Base-by-base conservation (phyloP, 2,888 invertebrate species). In the Biston stratarius region DNA sequence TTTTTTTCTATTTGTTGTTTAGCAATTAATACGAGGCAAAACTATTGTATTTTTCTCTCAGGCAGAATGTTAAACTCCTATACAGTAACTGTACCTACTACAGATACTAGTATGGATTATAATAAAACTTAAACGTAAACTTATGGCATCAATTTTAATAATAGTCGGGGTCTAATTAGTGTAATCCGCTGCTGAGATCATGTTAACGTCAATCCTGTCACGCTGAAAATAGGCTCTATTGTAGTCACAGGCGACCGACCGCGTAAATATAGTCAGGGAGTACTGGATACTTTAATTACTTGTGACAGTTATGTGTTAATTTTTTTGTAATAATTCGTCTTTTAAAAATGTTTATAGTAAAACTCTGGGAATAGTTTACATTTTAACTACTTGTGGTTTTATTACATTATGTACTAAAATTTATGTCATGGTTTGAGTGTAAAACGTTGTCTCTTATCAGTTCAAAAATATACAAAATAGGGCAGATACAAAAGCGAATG, bases 201-300 rank as follows among this genome's bases (percentile, higher is more conserved):
- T 67, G 62, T 59, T 49, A 44, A 55, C 48, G 62, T 62, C 59
- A 59, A 59, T 62, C 61, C 53, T 38, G 52, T 53, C 58, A 44
- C 42, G 61, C 48, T 44, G 44, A 49, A 67, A 67, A 67, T 62
- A 62, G 62, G 53, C 53, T 53, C 67, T 57, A 67, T 62, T 67
- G 67, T 62, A 62, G 59, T 62, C 62, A 52, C 51, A 53, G 58
- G 40, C 61, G 47, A 24, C 42, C 49, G 52, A 62, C 58, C 62
- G 33, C 15, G 38, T 51, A 12, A 57, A 52, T 53, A 61, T 66
- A 66, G 56, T 5, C 1, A 14, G 11, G 15, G 40, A 34, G 14
- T 11, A 8, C 45, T 47, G 61, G 33, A 42, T 10, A 9, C 14
- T 64, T 38, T n/a, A n/a, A 14, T 49, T 33, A 45, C 24, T 7